These are phyloP conservation scores for Scaptodrosophila latifasciaeformis DNA, from an alignment of 2,888 invertebrate genomes.

Conservation along the genomic window DNA sequence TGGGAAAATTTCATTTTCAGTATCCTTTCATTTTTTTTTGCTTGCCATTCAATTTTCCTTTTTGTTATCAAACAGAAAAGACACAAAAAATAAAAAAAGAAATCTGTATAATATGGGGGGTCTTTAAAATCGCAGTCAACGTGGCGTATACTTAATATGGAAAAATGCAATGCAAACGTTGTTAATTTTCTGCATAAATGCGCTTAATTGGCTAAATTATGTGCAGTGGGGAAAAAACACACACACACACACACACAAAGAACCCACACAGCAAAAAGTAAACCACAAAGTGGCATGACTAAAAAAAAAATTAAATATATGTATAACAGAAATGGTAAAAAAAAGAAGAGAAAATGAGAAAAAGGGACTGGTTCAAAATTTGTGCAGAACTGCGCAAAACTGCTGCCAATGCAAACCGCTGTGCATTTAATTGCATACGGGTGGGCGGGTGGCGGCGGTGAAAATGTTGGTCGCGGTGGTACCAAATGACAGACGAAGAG, in stretches of 20 bases:
- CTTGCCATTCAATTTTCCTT: too few species aligned
- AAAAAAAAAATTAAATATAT: neutral
- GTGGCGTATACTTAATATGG: constrained; percentile 25
- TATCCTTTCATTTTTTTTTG: neutral
- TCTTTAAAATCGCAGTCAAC: constrained; percentile 17
- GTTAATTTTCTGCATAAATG: constrained; percentile 8
- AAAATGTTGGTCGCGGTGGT: too few species aligned
- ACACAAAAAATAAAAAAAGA: constrained; percentile 10
- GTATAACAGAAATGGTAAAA: too few species aligned
- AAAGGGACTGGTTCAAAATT: neutral
- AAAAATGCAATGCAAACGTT: constrained; percentile 2
- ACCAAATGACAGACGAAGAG: too few species aligned
- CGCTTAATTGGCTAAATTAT: constrained; percentile 9
- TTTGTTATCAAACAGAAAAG: neutral
- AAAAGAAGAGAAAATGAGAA: neutral
- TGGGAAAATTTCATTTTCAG: neutral
- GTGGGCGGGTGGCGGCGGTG: too few species aligned
- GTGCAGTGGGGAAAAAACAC: neutral
- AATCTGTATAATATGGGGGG: constrained; percentile 9
- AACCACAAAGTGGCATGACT: neutral
- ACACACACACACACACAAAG: too few species aligned
- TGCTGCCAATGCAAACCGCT: constrained; percentile 4
- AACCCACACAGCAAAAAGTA: neutral
- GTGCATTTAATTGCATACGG: constrained; percentile 4
- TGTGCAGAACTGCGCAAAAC: neutral